Conservation (phyloP, 2,113 vertebrate genomes). For the Oncorhynchus keta region DNA sequence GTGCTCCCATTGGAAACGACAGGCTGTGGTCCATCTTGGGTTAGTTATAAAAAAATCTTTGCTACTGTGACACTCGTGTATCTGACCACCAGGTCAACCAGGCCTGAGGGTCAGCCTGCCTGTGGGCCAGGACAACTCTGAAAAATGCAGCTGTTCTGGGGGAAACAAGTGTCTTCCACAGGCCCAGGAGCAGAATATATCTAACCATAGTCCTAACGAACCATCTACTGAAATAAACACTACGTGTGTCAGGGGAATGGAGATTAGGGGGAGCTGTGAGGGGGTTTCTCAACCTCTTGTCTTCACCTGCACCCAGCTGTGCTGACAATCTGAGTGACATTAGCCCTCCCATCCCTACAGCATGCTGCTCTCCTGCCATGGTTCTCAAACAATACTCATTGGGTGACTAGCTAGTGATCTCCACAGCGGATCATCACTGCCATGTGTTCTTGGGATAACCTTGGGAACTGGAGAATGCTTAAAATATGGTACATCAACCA, state of each 20-base stretch:
- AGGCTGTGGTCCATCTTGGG: too few species aligned
- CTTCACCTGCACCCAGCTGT: too few species aligned
- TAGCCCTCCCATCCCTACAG: neutral
- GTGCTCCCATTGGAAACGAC: too few species aligned
- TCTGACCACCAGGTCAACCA: too few species aligned
- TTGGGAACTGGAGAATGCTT: neutral
- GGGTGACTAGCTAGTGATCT: neutral
- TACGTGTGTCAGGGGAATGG: neutral
- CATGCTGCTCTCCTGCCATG: neutral
- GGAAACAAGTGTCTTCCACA: neutral
- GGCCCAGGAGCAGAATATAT: neutral
- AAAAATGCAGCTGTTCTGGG: constrained; percentile 13
- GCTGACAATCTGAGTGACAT: neutral
- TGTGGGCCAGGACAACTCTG: too few species aligned
- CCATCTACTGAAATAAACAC: neutral
- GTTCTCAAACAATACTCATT: neutral
- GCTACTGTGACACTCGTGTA: too few species aligned
- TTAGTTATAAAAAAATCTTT: too few species aligned
- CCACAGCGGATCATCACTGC: neutral
- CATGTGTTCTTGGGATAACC: neutral
- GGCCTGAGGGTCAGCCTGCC: too few species aligned
- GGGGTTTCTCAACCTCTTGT: too few species aligned
- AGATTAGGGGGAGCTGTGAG: constrained; percentile 11
- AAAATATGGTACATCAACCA: neutral
- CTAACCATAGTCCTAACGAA: neutral